phyloP scores from a whole-genome alignment of 2,113 vertebrate genomes.

The Cebus imitator region DNA sequence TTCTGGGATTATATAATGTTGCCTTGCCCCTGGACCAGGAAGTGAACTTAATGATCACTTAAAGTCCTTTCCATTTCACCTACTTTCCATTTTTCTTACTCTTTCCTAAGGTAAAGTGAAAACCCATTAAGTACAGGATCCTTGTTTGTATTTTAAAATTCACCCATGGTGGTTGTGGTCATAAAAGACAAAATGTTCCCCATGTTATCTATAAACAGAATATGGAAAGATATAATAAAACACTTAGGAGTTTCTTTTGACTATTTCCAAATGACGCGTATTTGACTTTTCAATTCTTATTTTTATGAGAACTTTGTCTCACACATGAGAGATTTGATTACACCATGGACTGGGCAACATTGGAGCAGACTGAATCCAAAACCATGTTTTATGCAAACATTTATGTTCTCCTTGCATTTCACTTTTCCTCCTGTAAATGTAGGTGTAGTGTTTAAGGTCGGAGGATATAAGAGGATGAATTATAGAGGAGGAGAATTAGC shows the following conservation, averaged over 20 bases:
- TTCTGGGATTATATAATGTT: neutral
- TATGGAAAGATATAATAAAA: neutral
- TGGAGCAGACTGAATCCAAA: neutral
- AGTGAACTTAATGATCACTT: neutral
- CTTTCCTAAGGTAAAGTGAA: neutral
- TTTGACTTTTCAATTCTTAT: neutral
- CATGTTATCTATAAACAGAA: neutral
- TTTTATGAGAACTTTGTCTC: neutral
- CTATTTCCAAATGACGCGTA: neutral
- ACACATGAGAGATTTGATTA: neutral
- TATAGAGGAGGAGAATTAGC: neutral
- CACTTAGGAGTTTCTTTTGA: neutral
- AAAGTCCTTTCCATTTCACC: neutral
- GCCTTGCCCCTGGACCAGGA: neutral
- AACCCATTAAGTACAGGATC: neutral
- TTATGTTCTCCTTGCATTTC: neutral
- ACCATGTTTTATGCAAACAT: neutral
- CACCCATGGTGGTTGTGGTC: neutral
- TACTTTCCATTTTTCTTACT: neutral
- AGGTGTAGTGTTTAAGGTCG: neutral
- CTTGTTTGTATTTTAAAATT: constrained; percentile 10
- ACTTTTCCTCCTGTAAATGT: neutral
- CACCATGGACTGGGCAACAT: neutral
- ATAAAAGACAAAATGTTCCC: neutral
- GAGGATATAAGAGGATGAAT: neutral